phyloP scores from a whole-genome alignment of 2,797 vertebrate species.

The Lindbergichthys nudifrons region DNA sequence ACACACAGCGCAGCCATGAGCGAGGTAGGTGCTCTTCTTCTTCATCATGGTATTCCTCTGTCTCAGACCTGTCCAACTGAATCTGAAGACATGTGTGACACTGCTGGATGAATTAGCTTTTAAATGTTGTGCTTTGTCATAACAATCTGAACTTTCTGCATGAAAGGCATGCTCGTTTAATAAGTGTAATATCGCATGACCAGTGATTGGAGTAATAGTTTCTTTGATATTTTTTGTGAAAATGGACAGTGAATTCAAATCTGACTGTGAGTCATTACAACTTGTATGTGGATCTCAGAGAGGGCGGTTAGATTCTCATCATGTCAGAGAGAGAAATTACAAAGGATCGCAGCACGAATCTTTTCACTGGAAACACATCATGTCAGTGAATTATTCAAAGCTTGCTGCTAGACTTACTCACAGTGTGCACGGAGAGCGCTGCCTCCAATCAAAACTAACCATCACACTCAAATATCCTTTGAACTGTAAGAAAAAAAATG shows the following conservation, averaged over 20 bases:
- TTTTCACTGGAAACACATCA: constrained; percentile 39
- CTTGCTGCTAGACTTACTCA: constrained; percentile 47
- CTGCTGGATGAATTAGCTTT: background rate
- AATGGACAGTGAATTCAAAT: background rate
- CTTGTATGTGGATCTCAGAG: constrained; percentile 10
- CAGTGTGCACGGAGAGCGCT: constrained; percentile 29
- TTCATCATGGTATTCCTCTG: background rate
- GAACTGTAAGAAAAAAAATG: too few relatives aligned
- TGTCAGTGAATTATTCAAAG: constrained; percentile 74
- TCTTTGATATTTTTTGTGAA: background rate
- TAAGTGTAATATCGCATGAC: background rate
- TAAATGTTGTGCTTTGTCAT: background rate
- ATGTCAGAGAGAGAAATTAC: constrained; percentile 39
- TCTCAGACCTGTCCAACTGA: background rate
- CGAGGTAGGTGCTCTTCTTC: constrained; percentile 76
- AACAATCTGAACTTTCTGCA: background rate
- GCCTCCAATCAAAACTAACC: constrained; percentile 33
- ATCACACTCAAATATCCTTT: constrained; percentile 8
- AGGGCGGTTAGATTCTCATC: constrained; percentile 14
- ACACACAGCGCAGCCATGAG: constrained; percentile 77
- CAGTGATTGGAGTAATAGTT: background rate
- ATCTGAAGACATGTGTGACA: background rate
- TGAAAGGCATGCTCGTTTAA: too few relatives aligned
- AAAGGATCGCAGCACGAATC: background rate
- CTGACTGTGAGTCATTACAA: constrained; percentile 4